Evolutionary conservation across 2,888 invertebrate genomes (phyloP), one percentile per base, ranked within the genome.

Genomic region (Antheraea assamensis): DNA sequence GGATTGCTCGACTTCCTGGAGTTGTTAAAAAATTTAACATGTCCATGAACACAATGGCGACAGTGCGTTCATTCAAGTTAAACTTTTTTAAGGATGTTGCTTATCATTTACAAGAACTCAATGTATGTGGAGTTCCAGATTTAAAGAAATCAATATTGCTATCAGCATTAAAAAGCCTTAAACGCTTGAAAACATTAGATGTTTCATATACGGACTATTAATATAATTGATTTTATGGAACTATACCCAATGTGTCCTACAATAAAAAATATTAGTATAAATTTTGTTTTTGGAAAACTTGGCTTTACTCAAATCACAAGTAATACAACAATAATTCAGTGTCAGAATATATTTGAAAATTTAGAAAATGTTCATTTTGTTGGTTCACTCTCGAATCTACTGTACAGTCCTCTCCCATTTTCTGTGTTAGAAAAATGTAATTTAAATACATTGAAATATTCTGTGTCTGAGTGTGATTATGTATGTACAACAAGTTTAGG

Each of bases 301-400:
- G 73, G 73, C 13, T 68, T 77, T 58, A 74, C 79, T 24, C 74
- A 74, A 58, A 72, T 83, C 42, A 52, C 80, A 52, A 75, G 80
- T 24, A 74, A 78, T 42, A 13, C 10, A 64, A 75, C 75, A 19
- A 76, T 90, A 58, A n/a, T 73, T 21, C 76, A 81, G 70, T 88
- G 84, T 76, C 89, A 91, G 80, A 78, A 83, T 70, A 73, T 88
- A 7, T 91, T 93, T 81, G 76, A 85, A 79, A 82, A 88, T 21
- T 86, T 92, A 77, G 82, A 86, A 72, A 88, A 88, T 80, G 77
- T 93, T 2, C 87, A 92, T 82, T 90, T 93, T 79, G 81, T 91
- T 75, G 89, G 92, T 19, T 85, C 85, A 58, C 73, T 81, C 42
- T 74, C 75, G 21, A 87, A 86, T 80, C 84, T 92, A 70, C 74